phyloP scores from a whole-genome alignment of 2,888 invertebrate genomes.

The Mythimna lalbum region DNA sequence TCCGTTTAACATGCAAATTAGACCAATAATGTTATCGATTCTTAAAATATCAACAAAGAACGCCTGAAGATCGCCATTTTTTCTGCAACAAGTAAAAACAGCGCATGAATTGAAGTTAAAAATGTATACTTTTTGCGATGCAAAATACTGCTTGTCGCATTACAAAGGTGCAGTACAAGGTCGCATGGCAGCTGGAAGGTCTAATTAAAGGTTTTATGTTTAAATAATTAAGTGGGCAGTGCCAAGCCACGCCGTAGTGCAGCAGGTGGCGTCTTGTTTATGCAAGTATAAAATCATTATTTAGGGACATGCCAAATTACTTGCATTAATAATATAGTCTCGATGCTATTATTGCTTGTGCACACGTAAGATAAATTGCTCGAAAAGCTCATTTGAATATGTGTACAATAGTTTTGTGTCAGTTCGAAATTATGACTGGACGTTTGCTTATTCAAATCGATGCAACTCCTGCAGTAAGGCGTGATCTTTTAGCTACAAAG shows the following conservation, averaged over 20 bases:
- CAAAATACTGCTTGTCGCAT: conserved; percentile 84
- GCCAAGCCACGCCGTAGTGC: conserved; percentile 68
- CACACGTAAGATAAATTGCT: conserved; percentile 68
- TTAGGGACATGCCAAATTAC: conserved; percentile 86
- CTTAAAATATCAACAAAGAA: conserved; percentile 78
- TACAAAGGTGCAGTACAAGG: conserved; percentile 89
- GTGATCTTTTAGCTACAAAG: conserved; percentile 7
- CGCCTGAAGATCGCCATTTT: conserved; percentile 72
- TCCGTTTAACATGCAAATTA: conserved; percentile 73
- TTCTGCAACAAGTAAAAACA: conserved; percentile 70
- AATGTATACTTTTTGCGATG: conserved; percentile 86
- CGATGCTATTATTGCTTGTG: conserved; percentile 68
- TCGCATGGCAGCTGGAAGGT: conserved; percentile 82
- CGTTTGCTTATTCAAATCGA: conserved; percentile 47
- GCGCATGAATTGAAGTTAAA: conserved; percentile 77
- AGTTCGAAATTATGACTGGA: conserved; percentile 34
- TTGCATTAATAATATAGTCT: conserved; percentile 76
- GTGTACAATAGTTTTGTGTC: conserved; percentile 50
- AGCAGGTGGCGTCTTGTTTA: conserved; percentile 84
- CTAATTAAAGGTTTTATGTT: conserved; percentile 90
- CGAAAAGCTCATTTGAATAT: conserved; percentile 65
- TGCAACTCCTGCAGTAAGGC: conserved; percentile 1
- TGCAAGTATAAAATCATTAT: conserved; percentile 88
- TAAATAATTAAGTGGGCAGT: conserved; percentile 88
- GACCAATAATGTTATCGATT: conserved; percentile 69